Percentiles rank a stretch among this genome's conserved stretches.
Evolutionary conservation across 1,140 invertebrate genomes (phyloP).

Genomic region (Sipha flava): DNA sequence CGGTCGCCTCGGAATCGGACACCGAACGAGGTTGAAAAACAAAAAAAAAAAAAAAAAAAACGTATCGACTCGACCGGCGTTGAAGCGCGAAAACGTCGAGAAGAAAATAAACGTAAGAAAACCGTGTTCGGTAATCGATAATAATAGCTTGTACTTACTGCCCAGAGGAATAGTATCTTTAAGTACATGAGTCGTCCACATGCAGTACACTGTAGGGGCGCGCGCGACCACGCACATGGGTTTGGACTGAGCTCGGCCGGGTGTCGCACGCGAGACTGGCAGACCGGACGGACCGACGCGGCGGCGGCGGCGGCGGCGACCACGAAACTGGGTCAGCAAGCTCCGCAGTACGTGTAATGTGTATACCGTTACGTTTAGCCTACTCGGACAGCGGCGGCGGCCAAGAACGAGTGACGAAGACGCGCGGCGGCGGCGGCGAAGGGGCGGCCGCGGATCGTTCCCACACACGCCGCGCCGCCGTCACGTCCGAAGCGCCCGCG

Average conservation of each 20-base stretch:
- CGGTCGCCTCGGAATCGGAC: too few species aligned
- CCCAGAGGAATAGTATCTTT: conserved; percentile 31
- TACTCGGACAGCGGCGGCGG: not conserved
- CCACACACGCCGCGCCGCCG: not conserved
- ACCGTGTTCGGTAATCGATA: too few species aligned
- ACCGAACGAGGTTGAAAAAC: too few species aligned
- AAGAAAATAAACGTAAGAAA: too few species aligned
- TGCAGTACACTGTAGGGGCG: conserved; percentile 31
- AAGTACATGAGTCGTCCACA: conserved; percentile 32
- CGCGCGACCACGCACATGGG: conserved; percentile 29
- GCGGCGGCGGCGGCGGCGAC: not conserved
- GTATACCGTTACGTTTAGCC: conserved; percentile 31
- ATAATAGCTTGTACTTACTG: conserved; percentile 17
- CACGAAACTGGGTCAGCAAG: conserved; percentile 23
- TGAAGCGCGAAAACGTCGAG: too few species aligned
- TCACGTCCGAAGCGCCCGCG: not conserved
- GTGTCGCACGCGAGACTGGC: conserved; percentile 29
- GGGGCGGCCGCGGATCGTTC: not conserved
- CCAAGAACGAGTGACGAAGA: too few species aligned
- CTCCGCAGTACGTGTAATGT: not conserved
- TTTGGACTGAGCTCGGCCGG: conserved; percentile 23
- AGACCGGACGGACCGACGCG: not conserved
- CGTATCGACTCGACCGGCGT: too few species aligned
- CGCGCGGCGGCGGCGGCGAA: not conserved
- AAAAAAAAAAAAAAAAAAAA: too few species aligned